Percentiles rank a stretch among this genome's conserved stretches.
These are phyloP conservation scores for Labeo rohita DNA, from an alignment of 2,113 vertebrate genomes.

Conservation along the genomic window DNA sequence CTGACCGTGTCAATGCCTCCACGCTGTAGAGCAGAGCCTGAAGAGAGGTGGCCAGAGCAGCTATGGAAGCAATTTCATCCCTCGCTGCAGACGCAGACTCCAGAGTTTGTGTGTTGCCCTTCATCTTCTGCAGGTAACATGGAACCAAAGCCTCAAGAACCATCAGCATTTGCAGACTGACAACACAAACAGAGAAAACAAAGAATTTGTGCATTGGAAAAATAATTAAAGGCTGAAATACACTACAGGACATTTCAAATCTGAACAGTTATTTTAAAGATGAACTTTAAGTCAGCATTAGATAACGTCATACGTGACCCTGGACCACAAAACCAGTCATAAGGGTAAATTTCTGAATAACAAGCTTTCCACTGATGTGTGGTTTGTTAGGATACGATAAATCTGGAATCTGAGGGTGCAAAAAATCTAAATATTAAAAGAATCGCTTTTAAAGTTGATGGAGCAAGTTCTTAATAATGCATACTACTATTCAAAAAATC, in stretches of 20 bases:
- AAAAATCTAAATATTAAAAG: no score
- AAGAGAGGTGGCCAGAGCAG: constrained; percentile 91
- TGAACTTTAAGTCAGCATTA: no score
- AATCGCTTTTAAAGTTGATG: no score
- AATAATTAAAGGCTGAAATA: not conserved
- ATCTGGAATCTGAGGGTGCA: no score
- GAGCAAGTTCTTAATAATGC: no score
- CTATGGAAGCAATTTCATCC: constrained; percentile 94
- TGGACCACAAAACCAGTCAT: no score
- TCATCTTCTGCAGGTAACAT: constrained; percentile 92
- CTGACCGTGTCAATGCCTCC: constrained; percentile 92
- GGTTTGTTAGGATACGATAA: no score
- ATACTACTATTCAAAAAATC: no score
- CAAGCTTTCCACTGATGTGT: no score
- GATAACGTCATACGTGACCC: no score
- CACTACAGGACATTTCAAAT: not conserved
- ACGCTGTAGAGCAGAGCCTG: constrained; percentile 97
- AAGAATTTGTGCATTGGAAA: not conserved
- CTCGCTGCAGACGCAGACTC: constrained; percentile 90
- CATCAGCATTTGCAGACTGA: constrained; percentile 98
- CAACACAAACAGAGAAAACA: not conserved
- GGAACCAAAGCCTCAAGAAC: constrained; percentile 96
- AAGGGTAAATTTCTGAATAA: no score
- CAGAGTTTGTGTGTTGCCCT: constrained; percentile 86
- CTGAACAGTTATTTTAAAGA: not conserved